A percentile compares a stretch with the other conserved stretches of the same genome.
Conservation (phyloP, 2,888 invertebrate species). For the Lamellibrachia columna region DNA sequence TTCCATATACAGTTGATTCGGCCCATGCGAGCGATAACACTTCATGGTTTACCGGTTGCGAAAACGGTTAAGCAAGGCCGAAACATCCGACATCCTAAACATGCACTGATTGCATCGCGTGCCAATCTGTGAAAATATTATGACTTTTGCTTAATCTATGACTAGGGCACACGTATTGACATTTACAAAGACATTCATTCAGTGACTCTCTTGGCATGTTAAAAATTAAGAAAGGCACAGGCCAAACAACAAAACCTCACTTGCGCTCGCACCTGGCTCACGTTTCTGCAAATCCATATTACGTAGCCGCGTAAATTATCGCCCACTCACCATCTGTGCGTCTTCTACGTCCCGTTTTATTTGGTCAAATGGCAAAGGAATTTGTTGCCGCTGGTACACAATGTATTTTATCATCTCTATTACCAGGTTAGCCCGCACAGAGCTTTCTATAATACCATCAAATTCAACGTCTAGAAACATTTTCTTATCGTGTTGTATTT, state of each 20-base stretch:
- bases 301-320: neutral
- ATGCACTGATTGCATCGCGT: no score
- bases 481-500: neutral
- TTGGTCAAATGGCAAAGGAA: constrained; percentile 12
- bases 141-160: no score
- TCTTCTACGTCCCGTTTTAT: neutral
- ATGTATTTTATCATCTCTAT: constrained; percentile 6
- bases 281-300: neutral
- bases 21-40: no score
- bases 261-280: neutral
- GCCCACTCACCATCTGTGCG: neutral
- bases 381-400: constrained; percentile 10
- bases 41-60: no score
- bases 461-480: neutral
- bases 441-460: constrained; percentile 9
- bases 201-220: neutral
- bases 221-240: neutral
- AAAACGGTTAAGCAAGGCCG: no score
- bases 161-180: no score
- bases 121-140: no score
- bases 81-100: no score
- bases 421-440: constrained; percentile 2
- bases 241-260: neutral
- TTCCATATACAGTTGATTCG: no score
- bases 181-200: neutral